Evolutionary conservation across 2,888 invertebrate species (phyloP).

Genomic region (Papilio elwesi): DNA sequence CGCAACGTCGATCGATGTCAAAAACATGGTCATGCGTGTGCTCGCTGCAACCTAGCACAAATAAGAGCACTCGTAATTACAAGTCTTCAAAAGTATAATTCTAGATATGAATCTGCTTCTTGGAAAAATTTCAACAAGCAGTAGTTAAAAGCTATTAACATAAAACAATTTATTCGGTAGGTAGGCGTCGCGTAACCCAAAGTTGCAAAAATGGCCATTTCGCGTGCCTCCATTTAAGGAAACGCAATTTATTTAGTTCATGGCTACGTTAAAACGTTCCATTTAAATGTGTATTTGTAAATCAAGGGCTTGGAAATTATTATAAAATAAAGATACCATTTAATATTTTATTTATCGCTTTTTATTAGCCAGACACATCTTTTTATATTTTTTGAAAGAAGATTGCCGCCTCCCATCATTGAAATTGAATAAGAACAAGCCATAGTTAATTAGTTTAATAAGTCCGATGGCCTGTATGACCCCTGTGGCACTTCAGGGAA

Average conservation of each 20-base stretch:
- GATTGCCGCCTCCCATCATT: no score
- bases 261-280: constrained; percentile 25
- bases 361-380: no score
- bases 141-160: constrained; percentile 14
- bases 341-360: not conserved
- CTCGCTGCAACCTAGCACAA: no score
- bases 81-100: not conserved
- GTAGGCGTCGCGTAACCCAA: constrained; percentile 12
- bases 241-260: constrained; percentile 29
- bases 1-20: no score
- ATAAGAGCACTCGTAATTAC: no score
- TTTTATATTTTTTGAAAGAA: no score
- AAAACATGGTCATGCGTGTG: no score
- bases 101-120: not conserved
- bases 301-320: not conserved
- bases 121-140: not conserved
- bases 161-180: constrained; percentile 11
- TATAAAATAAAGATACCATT: constrained; percentile 3
- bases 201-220: constrained; percentile 43
- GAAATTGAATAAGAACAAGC: no score
- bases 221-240: constrained; percentile 40
- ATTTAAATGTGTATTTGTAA: constrained; percentile 1
- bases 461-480: no score
- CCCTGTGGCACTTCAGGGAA: no score
- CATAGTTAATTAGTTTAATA: no score